Percentiles rank a stretch among this genome's conserved stretches.
These are phyloP conservation scores for Pinna nobilis DNA, from an alignment of 1,140 invertebrate species.

Conservation along the genomic window DNA sequence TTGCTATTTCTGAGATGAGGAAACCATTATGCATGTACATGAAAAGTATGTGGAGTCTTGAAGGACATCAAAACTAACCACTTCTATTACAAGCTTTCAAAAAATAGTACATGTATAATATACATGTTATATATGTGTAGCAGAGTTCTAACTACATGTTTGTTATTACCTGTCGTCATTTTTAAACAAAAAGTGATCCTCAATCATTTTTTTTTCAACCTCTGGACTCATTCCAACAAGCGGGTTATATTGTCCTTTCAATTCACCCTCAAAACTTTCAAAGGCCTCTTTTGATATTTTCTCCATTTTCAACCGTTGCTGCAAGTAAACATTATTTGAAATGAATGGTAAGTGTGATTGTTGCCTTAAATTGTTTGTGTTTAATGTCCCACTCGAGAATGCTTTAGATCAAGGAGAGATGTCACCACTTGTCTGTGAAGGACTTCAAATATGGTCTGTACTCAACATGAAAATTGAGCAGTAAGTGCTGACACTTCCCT, in stretches of 20 bases:
- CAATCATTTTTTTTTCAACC: constrained; percentile 62
- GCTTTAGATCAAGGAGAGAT: too few relatives aligned
- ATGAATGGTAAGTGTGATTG: too few relatives aligned
- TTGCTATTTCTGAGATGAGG: not conserved
- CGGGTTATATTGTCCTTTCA: constrained; percentile 68
- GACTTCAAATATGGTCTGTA: too few relatives aligned
- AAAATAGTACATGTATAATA: not conserved
- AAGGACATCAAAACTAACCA: not conserved
- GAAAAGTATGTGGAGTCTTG: not conserved
- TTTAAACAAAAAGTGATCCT: constrained; percentile 71
- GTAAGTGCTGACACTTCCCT: too few relatives aligned
- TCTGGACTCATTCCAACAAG: constrained; percentile 64
- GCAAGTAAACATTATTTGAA: not conserved
- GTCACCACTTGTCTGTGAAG: too few relatives aligned
- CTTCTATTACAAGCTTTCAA: not conserved
- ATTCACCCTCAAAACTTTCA: constrained; percentile 54
- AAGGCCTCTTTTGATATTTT: constrained; percentile 62
- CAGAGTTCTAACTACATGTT: not conserved
- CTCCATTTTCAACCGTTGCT: constrained; percentile 68
- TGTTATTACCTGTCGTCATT: constrained; percentile 33
- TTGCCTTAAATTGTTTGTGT: too few relatives aligned
- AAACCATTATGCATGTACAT: not conserved
- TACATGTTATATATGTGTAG: not conserved
- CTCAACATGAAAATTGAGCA: too few relatives aligned
- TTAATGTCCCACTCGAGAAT: too few relatives aligned